Percentiles rank a stretch among this genome's conserved stretches.
Conservation (phyloP, 2,888 invertebrate species). For the Neoscelio sp. region DNA sequence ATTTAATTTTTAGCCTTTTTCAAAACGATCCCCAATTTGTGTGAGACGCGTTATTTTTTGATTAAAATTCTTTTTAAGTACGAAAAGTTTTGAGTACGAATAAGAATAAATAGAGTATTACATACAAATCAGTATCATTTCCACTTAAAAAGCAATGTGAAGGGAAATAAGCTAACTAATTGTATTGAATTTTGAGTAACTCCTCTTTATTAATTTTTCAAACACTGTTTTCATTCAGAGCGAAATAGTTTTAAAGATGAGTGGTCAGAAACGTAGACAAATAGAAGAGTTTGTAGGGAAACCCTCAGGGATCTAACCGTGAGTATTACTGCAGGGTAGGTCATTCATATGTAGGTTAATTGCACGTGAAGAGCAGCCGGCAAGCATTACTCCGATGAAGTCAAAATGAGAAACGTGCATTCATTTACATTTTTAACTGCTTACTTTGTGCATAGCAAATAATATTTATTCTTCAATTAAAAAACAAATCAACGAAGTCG, state of each 20-base stretch:
- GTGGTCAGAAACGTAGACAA: conserved; percentile 58
- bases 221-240: conserved; percentile 27
- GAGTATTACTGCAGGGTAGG: conserved; percentile 60
- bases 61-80: no score
- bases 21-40: no score
- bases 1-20: no score
- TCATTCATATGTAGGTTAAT: conserved; percentile 72
- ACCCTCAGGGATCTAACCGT: conserved; percentile 38
- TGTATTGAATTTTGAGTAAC: no score
- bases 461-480: conserved; percentile 38
- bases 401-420: conserved; percentile 57
- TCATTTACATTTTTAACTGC: conserved; percentile 48
- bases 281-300: conserved; percentile 48
- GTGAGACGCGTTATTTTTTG: no score
- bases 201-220: conserved; percentile 12
- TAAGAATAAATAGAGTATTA: no score
- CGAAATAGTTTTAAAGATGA: conserved; percentile 49
- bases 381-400: conserved; percentile 67
- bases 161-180: no score
- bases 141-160: no score
- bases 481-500: conserved; percentile 17
- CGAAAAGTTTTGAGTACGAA: no score
- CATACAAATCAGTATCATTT: no score
- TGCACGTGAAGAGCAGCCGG: conserved; percentile 67
- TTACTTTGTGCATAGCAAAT: conserved; percentile 24